Conservation (phyloP, 2,797 vertebrate species). For the Acipenser transmontanus region DNA sequence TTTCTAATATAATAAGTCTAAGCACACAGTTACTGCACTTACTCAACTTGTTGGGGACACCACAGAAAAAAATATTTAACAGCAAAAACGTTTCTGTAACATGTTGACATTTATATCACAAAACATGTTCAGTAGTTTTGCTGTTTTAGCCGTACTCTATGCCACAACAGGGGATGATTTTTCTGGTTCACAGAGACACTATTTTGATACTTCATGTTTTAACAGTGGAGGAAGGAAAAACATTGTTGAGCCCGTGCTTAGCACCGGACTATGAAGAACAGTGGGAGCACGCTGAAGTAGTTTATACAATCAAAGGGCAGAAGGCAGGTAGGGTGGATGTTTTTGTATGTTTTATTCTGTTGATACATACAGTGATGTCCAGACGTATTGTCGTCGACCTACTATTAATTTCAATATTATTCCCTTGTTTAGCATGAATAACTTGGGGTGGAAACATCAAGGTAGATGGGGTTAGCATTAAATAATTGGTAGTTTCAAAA, state of each 20-base stretch:
- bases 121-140: not conserved
- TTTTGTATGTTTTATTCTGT: no score
- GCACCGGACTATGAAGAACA: conserved; percentile 65
- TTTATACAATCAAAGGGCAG: conserved; percentile 77
- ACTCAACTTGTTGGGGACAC: no score
- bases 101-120: not conserved
- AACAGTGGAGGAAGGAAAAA: conserved; percentile 62
- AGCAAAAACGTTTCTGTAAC: not conserved
- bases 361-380: no score
- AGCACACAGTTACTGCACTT: no score
- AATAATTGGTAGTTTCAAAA: no score
- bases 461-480: not conserved
- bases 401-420: no score
- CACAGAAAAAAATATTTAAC: no score
- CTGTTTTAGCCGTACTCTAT: not conserved
- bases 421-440: no score
- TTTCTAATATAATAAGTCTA: no score
- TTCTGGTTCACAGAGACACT: no score
- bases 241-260: conserved; percentile 79
- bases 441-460: not conserved
- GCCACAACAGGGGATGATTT: no score
- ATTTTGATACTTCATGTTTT: conserved; percentile 2
- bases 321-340: conserved; percentile 65
- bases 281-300: conserved; percentile 78
- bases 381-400: no score